A percentile compares a stretch with the other conserved stretches of the same genome.
Conservation (phyloP, 2,888 invertebrate species). For the Drosophila longiperda region DNA sequence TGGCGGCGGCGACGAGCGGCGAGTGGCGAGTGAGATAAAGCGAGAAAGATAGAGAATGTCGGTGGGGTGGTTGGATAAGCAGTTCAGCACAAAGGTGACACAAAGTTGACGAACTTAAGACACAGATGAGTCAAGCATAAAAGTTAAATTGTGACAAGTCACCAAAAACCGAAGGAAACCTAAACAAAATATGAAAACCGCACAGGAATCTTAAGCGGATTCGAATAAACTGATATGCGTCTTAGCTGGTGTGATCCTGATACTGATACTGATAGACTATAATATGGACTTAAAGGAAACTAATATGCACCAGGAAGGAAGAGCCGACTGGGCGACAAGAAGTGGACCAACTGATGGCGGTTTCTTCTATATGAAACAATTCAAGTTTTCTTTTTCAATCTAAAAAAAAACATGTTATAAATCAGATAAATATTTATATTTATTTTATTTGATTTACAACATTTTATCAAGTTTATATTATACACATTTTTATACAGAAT, state of each 20-base stretch:
- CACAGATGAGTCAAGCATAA: constrained; percentile 41
- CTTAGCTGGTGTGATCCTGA: not conserved
- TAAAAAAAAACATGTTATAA: too few relatives aligned
- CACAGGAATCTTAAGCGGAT: not conserved
- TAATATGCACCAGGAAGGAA: not conserved
- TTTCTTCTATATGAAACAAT: too few relatives aligned
- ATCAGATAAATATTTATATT: too few relatives aligned
- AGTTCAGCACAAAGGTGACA: constrained; percentile 51
- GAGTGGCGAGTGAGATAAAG: not conserved
- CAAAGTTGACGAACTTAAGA: constrained; percentile 55
- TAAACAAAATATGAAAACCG: not conserved
- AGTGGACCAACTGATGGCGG: not conserved
- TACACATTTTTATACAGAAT: not conserved
- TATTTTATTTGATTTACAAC: too few relatives aligned
- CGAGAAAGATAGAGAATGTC: not conserved
- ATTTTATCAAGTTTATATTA: not conserved
- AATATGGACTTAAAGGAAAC: too few relatives aligned
- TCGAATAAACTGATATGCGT: not conserved
- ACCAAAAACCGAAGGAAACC: constrained; percentile 17
- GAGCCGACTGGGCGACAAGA: not conserved
- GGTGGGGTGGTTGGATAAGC: not conserved
- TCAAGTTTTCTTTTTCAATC: too few relatives aligned
- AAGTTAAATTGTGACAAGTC: constrained; percentile 36
- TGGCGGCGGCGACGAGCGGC: not conserved
- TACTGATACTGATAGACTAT: too few relatives aligned